These are phyloP conservation scores for Aphodius granarius DNA, from an alignment of 2,888 invertebrate genomes.

Conservation along the genomic window DNA sequence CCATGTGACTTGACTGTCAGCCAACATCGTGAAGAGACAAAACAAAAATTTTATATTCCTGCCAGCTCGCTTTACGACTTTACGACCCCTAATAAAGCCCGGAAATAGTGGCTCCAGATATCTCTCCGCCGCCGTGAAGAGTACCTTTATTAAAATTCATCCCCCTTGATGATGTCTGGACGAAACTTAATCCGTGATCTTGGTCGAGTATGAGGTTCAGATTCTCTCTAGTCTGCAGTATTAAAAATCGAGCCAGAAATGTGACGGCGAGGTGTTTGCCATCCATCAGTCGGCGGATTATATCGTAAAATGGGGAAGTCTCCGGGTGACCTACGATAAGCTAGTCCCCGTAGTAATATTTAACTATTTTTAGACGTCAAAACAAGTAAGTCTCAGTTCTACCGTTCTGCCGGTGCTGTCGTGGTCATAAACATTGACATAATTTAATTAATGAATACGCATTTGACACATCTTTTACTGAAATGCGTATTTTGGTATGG, in stretches of 20 bases:
- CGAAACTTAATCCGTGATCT: slow-evolving; percentile 6
- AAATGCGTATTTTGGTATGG: too few relatives aligned
- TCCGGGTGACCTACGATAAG: background rate
- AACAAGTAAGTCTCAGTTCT: too few relatives aligned
- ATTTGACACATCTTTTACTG: too few relatives aligned
- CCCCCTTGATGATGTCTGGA: background rate
- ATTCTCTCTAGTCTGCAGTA: background rate
- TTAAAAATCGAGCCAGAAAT: background rate
- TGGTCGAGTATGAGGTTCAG: background rate
- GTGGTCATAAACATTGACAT: too few relatives aligned
- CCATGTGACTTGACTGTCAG: background rate
- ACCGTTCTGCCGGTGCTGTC: too few relatives aligned
- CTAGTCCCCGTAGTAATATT: background rate
- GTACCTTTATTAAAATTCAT: background rate
- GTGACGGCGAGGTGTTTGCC: background rate
- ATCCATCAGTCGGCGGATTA: background rate
- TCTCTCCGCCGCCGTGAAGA: background rate
- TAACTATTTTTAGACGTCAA: background rate
- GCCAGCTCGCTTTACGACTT: background rate
- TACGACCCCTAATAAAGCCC: background rate
- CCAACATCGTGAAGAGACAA: background rate
- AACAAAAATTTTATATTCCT: background rate
- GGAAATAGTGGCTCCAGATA: background rate
- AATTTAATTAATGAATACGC: too few relatives aligned
- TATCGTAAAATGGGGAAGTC: background rate